A percentile compares a stretch with the other conserved stretches of the same genome.
These are phyloP conservation scores for Folsomia manolachei DNA, from an alignment of 2,888 invertebrate species.

Conservation along the genomic window DNA sequence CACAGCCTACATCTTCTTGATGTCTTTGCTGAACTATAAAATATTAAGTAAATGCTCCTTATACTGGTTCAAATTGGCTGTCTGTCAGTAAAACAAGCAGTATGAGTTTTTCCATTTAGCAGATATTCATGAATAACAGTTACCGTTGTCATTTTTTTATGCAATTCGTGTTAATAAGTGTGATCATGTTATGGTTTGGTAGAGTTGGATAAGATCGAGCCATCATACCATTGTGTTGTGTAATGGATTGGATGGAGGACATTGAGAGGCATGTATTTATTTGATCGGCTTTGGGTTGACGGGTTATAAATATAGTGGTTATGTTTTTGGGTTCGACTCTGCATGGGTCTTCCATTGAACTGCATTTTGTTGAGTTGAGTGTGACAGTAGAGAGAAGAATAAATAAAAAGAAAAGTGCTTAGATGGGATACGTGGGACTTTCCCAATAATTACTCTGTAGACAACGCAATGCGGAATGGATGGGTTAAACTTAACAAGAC, in stretches of 20 bases:
- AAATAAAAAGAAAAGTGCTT: background rate
- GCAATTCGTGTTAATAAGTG: too few species aligned
- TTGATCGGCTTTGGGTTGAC: slow-evolving; percentile 6
- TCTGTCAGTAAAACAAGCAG: too few species aligned
- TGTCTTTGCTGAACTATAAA: too few species aligned
- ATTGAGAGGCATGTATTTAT: background rate
- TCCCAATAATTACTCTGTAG: background rate
- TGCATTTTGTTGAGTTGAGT: too few species aligned
- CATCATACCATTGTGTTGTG: background rate
- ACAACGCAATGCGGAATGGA: background rate
- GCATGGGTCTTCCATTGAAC: slow-evolving; percentile 9
- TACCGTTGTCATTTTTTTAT: too few species aligned
- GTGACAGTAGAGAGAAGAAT: background rate
- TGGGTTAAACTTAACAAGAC: background rate
- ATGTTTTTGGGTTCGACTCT: slow-evolving; percentile 5
- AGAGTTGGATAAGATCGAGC: background rate
- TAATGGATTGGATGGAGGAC: slow-evolving; percentile 2
- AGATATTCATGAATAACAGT: too few species aligned
- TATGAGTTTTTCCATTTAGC: too few species aligned
- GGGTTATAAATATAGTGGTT: slow-evolving; percentile 7
- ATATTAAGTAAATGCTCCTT: too few species aligned
- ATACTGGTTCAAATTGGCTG: too few species aligned
- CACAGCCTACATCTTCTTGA: too few species aligned
- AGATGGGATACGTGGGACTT: background rate
- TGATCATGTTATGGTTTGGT: too few species aligned